Evolutionary conservation across 2,888 invertebrate genomes (phyloP).

Genomic region (Nomada ferruginata): DNA sequence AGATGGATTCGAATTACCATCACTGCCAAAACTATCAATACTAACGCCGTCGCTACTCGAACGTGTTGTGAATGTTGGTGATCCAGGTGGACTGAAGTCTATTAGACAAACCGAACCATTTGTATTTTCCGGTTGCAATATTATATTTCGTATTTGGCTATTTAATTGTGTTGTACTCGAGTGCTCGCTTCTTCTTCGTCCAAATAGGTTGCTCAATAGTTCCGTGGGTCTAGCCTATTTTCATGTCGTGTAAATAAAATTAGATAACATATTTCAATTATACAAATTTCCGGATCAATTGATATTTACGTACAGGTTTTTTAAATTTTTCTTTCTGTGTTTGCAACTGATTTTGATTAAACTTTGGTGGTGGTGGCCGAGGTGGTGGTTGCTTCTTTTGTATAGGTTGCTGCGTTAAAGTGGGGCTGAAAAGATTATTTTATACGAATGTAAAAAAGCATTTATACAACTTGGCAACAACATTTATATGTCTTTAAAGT

Average conservation of each 20-base stretch:
- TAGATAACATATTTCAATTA: background rate
- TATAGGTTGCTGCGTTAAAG: constrained; percentile 84
- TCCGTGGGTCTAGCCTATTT: constrained; percentile 80
- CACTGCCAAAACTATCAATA: constrained; percentile 91
- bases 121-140: constrained; percentile 64
- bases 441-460: constrained; percentile 42
- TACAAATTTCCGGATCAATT: constrained; percentile 7
- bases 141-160: constrained; percentile 33
- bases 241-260: constrained; percentile 18
- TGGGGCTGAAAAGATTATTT: constrained; percentile 78
- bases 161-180: constrained; percentile 20
- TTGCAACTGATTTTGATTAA: constrained; percentile 74
- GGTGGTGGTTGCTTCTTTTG: constrained; percentile 90
- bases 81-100: constrained; percentile 90
- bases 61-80: constrained; percentile 90
- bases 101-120: constrained; percentile 86
- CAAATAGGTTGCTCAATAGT: constrained; percentile 79
- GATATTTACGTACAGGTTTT: constrained; percentile 74
- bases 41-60: constrained; percentile 91
- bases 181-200: constrained; percentile 67
- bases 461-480: background rate
- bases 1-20: constrained; percentile 87
- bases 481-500: background rate
- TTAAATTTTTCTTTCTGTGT: constrained; percentile 77
- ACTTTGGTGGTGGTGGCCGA: constrained; percentile 89